A percentile compares a stretch with the other conserved stretches of the same genome.
Evolutionary conservation across 2,113 vertebrate species (phyloP).

Genomic region (Astur gentilis): DNA sequence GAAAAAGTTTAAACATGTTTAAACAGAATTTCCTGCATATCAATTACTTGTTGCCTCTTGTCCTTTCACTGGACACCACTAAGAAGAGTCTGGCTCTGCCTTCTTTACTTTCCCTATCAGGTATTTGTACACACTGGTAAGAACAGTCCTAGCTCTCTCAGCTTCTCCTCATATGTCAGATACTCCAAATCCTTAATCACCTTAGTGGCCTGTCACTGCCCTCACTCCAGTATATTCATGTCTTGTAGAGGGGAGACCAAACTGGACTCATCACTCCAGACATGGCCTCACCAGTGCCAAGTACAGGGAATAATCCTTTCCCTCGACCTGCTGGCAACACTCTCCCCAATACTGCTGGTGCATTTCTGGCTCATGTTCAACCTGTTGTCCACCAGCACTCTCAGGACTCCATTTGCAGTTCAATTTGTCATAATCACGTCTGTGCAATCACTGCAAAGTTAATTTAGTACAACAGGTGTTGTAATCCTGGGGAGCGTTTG

Average conservation of each 20-base stretch:
- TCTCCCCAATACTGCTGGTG: neutral
- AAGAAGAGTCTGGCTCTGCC: neutral
- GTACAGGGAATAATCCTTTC: neutral
- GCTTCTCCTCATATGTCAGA: neutral
- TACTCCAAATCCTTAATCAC: neutral
- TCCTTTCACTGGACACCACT: neutral
- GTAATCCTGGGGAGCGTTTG: neutral
- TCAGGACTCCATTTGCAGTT: neutral
- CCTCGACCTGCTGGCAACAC: neutral
- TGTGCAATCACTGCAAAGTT: neutral
- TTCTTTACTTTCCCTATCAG: neutral
- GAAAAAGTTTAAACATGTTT: neutral
- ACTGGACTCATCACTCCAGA: neutral
- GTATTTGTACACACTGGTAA: neutral
- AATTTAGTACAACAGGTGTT: neutral
- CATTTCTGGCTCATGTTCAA: neutral
- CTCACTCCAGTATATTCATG: neutral
- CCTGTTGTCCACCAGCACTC: neutral
- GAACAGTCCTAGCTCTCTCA: neutral
- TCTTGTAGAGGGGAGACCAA: neutral
- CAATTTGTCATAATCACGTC: neutral
- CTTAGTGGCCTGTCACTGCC: neutral
- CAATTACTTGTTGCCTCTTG: neutral
- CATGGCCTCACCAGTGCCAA: neutral
- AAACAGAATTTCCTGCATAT: neutral